A percentile compares a stretch with the other conserved stretches of the same genome.
Evolutionary conservation across 2,113 vertebrate species (phyloP).

Genomic region (Nothocercus nigrocapillus): DNA sequence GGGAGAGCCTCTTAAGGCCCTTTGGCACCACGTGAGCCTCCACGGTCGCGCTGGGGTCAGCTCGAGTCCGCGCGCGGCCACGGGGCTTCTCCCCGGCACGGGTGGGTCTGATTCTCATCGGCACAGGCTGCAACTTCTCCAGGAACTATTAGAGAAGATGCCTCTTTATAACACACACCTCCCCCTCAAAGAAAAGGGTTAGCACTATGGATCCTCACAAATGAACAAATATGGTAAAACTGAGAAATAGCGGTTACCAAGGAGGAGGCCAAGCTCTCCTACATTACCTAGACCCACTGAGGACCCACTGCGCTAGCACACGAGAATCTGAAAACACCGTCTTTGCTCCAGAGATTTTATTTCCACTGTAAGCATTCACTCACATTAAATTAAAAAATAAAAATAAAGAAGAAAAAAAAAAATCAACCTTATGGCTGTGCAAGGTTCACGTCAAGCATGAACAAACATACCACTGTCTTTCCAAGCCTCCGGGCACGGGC

Average conservation of each 20-base stretch:
- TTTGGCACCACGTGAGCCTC: fast-evolving
- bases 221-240: background rate
- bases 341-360: background rate
- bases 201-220: fast-evolving
- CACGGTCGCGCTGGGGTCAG: background rate
- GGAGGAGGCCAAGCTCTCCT: background rate
- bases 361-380: background rate
- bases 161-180: fast-evolving
- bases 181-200: background rate
- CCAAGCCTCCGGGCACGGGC: background rate
- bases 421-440: background rate
- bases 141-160: background rate
- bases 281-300: background rate
- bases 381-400: background rate
- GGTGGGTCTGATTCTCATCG: background rate
- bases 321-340: background rate
- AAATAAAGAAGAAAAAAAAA: background rate
- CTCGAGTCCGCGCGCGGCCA: fast-evolving
- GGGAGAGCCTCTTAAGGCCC: background rate
- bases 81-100: background rate
- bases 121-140: background rate
- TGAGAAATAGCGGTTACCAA: background rate
- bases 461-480: background rate
- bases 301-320: background rate
- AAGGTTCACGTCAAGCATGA: slow-evolving; percentile 14